phyloP scores from a whole-genome alignment of 2,113 vertebrate genomes.

The Cisticola juncidis region DNA sequence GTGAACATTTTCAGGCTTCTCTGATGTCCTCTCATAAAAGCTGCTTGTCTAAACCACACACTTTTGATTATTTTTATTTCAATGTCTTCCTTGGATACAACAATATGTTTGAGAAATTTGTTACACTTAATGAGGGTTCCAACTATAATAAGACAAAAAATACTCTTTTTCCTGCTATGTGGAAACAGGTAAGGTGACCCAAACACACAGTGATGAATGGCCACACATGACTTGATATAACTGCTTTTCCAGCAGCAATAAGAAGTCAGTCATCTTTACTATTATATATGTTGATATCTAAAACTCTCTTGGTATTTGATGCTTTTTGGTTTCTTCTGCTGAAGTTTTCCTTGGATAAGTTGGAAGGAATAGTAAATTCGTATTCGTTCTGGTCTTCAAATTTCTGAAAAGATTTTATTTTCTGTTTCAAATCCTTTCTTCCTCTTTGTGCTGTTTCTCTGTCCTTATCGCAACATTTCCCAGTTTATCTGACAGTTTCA shows the following conservation, averaged over 20 bases:
- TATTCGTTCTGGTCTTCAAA: neutral
- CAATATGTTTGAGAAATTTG: neutral
- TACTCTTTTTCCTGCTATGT: neutral
- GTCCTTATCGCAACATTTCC: neutral
- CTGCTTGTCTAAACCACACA: neutral
- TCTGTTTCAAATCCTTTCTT: neutral
- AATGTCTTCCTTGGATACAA: neutral
- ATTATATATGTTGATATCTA: neutral
- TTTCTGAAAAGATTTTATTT: neutral
- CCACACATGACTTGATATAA: neutral
- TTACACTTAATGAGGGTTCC: neutral
- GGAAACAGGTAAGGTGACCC: neutral
- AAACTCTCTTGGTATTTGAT: neutral
- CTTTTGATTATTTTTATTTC: neutral
- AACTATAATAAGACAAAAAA: neutral
- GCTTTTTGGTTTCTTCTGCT: neutral
- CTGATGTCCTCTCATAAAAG: neutral
- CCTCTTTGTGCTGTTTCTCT: neutral
- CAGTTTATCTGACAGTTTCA: constrained; percentile 21
- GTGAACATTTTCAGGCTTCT: neutral
- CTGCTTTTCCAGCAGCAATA: neutral
- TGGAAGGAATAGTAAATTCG: neutral
- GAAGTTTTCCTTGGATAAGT: neutral
- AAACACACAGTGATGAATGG: neutral
- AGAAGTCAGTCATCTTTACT: neutral